Conservation (phyloP, 2,797 vertebrate genomes). For the Mus spretus region DNA sequence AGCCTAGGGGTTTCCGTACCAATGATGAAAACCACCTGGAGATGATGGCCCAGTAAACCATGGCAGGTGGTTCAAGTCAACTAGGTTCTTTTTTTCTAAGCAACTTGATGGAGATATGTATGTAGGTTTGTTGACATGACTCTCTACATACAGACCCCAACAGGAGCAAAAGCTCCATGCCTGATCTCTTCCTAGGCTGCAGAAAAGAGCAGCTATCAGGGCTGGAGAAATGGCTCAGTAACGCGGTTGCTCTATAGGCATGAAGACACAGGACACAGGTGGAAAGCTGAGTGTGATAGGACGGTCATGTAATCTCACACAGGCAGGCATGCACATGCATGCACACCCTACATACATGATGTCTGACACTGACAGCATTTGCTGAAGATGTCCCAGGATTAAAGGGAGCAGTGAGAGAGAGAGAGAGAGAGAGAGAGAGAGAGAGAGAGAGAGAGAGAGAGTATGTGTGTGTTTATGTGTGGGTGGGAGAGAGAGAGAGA, state of each 20-base stretch:
- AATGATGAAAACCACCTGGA: background rate
- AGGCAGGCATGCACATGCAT: background rate
- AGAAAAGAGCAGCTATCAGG: background rate
- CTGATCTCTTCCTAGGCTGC: background rate
- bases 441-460: background rate
- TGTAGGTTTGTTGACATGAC: background rate
- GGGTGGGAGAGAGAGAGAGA: background rate
- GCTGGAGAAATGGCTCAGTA: background rate
- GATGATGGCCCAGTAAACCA: background rate
- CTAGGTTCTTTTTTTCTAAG: background rate
- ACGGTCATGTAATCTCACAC: background rate
- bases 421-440: background rate
- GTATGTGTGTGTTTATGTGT: background rate
- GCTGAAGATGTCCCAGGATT: background rate
- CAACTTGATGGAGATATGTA: rapidly evolving
- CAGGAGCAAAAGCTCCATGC: background rate
- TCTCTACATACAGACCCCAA: background rate
- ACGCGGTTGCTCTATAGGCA: background rate
- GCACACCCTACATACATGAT: background rate
- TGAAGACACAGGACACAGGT: background rate
- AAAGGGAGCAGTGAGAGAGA: background rate
- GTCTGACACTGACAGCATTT: background rate
- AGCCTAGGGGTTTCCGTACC: background rate
- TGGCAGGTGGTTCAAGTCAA: background rate
- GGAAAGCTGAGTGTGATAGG: background rate